phyloP scores from a whole-genome alignment of 2,797 vertebrate genomes.

The Semotilus atromaculatus region DNA sequence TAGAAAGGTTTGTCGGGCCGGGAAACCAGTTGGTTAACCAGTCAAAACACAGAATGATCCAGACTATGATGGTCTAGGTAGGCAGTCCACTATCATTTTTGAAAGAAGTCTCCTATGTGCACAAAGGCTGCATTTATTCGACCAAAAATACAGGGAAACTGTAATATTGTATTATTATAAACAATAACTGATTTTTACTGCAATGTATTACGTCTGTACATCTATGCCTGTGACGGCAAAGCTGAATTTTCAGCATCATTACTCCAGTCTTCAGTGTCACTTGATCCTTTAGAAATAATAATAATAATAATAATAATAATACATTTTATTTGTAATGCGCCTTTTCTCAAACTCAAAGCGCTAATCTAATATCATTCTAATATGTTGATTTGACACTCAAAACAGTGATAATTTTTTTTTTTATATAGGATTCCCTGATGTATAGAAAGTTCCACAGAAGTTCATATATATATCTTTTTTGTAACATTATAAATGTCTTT shows the following conservation, averaged over 20 bases:
- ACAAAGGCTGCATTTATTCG: neutral
- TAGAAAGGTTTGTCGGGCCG: neutral
- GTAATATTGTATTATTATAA: neutral
- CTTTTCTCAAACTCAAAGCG: too few species aligned
- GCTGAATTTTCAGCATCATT: neutral
- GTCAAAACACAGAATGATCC: neutral
- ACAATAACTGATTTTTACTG: neutral
- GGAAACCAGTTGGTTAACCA: neutral
- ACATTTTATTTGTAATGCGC: too few species aligned
- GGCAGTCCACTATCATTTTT: neutral
- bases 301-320: too few species aligned
- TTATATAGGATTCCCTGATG: neutral
- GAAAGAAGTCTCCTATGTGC: neutral
- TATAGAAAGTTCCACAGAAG: too few species aligned
- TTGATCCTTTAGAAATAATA: neutral
- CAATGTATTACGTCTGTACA: neutral
- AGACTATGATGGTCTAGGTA: neutral
- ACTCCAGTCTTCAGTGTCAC: neutral
- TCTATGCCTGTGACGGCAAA: neutral
- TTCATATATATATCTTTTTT: too few species aligned
- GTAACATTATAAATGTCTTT: too few species aligned
- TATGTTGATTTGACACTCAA: neutral
- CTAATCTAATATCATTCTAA: neutral
- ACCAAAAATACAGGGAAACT: neutral
- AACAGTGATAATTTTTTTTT: neutral